Percentiles rank a stretch among this genome's conserved stretches.
Evolutionary conservation across 2,113 vertebrate genomes (phyloP).

Genomic region (Urocynchramus pylzowi): DNA sequence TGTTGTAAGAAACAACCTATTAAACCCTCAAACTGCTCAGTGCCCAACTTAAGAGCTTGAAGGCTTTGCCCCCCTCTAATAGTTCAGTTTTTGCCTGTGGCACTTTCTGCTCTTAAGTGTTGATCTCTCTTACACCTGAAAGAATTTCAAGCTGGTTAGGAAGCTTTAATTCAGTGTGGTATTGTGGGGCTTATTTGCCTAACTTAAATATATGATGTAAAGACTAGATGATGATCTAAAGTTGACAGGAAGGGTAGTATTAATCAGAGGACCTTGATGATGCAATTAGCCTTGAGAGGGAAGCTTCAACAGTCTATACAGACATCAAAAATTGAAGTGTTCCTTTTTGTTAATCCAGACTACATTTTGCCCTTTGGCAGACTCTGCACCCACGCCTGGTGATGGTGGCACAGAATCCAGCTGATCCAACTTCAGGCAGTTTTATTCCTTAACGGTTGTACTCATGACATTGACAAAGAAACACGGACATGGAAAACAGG

Average conservation of each 20-base stretch:
- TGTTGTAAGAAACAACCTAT: too few relatives aligned
- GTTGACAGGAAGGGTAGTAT: conserved; percentile 44
- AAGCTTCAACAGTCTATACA: neutral
- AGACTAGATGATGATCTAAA: conserved; percentile 16
- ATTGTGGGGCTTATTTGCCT: neutral
- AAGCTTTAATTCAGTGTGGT: neutral
- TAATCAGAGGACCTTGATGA: conserved; percentile 61
- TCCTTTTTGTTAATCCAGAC: neutral
- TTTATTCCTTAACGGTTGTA: neutral
- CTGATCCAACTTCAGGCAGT: neutral
- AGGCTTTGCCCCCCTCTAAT: neutral
- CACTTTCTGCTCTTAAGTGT: neutral
- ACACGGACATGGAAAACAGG: conserved; percentile 9
- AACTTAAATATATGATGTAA: neutral
- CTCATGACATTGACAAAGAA: conserved; percentile 60
- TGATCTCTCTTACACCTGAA: neutral
- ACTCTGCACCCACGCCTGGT: neutral
- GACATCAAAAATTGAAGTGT: neutral
- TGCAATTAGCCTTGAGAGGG: conserved; percentile 45
- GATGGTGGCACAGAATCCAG: neutral
- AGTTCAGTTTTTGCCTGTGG: neutral
- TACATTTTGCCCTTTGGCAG: neutral
- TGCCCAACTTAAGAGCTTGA: neutral
- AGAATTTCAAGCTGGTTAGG: neutral
- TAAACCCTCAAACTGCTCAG: neutral